Base-by-base conservation (phyloP, 2,888 invertebrate genomes). In the Idaea biselata region DNA sequence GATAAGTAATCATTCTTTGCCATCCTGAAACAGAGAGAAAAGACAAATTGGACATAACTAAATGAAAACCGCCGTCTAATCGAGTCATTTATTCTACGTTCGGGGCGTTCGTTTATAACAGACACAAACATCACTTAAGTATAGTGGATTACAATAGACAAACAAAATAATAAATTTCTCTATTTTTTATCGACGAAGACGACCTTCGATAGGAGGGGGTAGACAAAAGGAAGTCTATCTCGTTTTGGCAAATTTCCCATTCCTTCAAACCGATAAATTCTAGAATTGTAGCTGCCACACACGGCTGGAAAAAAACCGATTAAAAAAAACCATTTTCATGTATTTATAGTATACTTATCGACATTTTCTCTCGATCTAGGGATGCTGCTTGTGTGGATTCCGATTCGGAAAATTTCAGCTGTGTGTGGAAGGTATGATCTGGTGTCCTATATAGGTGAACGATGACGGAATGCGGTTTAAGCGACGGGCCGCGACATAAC, bases 51-150 rank as follows among this genome's bases (percentile, higher is more conserved):
- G 44, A 44, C 44, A 4, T 44, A 44, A 8, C 44, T 44, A 44
- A 63, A 62, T 65, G 60, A 61, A 64, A 69, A 44, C 44, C 44
- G 44, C 14, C 44, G 44, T 44, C 44, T 44, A 44, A 44, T 44
- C 44, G 44, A 44, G 44, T 44, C 44, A 44, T 44, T 14, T 44
- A 44, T 44, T 44, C 44, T 44, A 11, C 11, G 44, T 44, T 63
- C 25, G 8, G 65, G 58, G 31, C 60, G 33, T 58, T 44, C 44
- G 8, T 8, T 14, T 44, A 44, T 8, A 44, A 25, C 25, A 44
- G 44, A 44, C 44, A 44, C 44, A 44, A 44, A 44, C 14, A 44
- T 14, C 44, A 44, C 8, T 44, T 14, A 44, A 1, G 44, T 44
- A 44, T 44, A 44, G 44, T 14, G 44, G 44, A 7, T 44, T 14